Evolutionary conservation across 1,140 invertebrate genomes (phyloP), one percentile per base, ranked within the genome.

Genomic region (Achroia grisella): DNA sequence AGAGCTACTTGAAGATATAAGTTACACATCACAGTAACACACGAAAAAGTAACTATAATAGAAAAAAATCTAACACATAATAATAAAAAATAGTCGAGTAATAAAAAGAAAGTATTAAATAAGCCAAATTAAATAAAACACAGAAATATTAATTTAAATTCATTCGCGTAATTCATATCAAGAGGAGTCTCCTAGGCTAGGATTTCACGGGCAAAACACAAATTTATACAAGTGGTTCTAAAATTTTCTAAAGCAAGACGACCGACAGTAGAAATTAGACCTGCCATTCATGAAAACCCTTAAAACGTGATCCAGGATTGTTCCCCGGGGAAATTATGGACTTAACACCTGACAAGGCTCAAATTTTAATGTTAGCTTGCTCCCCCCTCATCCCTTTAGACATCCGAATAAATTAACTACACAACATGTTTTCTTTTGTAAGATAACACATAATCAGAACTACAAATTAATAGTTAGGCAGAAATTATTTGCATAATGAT

Each of bases 241-340:
- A 40, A 53, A 45, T 35, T 34, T 39, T 27, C 32, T 31, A 17
- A 29, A 13, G 36, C 40, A 54, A 56, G 53, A 48, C 47, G 44
- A 48, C 52, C 35, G 42, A 40, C 59, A 62, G 62, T 57, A 60
- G 58, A 78, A 79, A 78, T 84, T 79, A 79, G 66, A 73, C 53
- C 57, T 67, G 48, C 56, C 60, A 78, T 77, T 78, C 63, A 73
- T 62, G 62, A 66, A 79, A 79, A 79, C 76, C 78, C 78, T 84
- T 84, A 75, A 84, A 84, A 82, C 61, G 62, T 65, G 62, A 74
- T 79, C 60, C 72, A 48, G 57, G 55, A 84, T 80, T 70, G 78
- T 72, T 69, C 80, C 72, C 78, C 6, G 23, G 80, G 80, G 80
- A 84, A 84, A 84, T 84, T 82, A 84, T 82, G 74, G 76, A 82